Conservation (phyloP, 2,888 invertebrate genomes). For the Stictocephala bisonia region DNA sequence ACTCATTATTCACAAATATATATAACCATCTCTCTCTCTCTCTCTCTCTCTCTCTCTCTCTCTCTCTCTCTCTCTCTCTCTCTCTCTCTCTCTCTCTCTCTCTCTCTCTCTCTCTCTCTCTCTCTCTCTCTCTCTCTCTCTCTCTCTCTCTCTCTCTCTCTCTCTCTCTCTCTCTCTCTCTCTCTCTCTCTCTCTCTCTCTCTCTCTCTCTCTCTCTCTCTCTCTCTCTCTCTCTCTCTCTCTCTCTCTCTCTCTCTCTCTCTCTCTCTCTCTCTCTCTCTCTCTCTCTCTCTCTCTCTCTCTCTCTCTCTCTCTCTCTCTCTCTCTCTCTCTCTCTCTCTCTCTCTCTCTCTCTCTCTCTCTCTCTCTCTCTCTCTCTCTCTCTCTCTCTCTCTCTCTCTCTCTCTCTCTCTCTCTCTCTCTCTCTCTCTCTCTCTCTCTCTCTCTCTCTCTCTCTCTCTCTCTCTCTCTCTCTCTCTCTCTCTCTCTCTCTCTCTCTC, state of each 20-base stretch:
- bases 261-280: slow-evolving; percentile 26
- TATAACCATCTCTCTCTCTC: too few relatives aligned
- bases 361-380: too few relatives aligned
- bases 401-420: too few relatives aligned
- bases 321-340: background rate
- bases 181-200: background rate
- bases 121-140: background rate
- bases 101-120: background rate
- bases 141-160: background rate
- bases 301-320: background rate
- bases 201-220: background rate
- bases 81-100: background rate
- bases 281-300: background rate
- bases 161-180: background rate
- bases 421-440: too few relatives aligned
- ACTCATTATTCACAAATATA: too few relatives aligned
- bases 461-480: slow-evolving; percentile 5
- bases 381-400: too few relatives aligned
- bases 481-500: slow-evolving; percentile 34
- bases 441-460: slow-evolving; percentile 6
- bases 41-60: too few relatives aligned
- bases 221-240: slow-evolving; percentile 16
- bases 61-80: background rate
- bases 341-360: background rate
- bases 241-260: slow-evolving; percentile 21